Evolutionary conservation across 2,888 invertebrate genomes (phyloP).

Genomic region (Notodonta ziczac): DNA sequence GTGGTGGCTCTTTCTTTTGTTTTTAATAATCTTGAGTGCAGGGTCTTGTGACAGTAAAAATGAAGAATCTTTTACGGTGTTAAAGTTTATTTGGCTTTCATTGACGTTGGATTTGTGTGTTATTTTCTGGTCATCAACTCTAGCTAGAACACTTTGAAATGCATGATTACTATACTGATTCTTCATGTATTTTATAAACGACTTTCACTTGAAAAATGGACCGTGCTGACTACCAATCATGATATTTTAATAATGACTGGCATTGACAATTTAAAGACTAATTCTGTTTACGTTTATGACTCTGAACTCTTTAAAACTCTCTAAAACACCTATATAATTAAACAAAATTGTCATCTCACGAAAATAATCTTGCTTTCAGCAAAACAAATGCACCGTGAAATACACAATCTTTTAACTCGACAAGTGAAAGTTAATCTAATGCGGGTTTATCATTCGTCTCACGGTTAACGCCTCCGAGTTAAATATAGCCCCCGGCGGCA

Average conservation of each 20-base stretch:
- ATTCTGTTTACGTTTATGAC: no score
- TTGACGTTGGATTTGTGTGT: constrained; percentile 27
- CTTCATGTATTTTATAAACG: no score
- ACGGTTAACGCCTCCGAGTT: constrained; percentile 27
- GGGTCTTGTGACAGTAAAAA: constrained; percentile 24
- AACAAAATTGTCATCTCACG: not conserved
- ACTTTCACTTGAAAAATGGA: no score
- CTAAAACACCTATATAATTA: no score
- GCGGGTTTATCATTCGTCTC: constrained; percentile 34
- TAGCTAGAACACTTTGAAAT: not conserved
- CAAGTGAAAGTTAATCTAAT: constrained; percentile 39
- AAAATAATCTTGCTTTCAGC: not conserved
- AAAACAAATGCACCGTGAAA: constrained; percentile 10
- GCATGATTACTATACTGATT: not conserved
- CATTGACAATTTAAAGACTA: no score
- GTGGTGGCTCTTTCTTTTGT: constrained; percentile 20
- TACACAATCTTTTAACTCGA: constrained; percentile 6
- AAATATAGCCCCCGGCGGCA: constrained; percentile 29
- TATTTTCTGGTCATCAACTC: not conserved
- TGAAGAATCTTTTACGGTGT: constrained; percentile 20
- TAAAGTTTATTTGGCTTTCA: constrained; percentile 22
- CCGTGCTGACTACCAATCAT: no score
- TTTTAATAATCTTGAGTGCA: constrained; percentile 30
- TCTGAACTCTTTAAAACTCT: no score
- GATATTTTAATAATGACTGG: no score